These are phyloP conservation scores for Tiliacea aurago DNA, from an alignment of 2,888 invertebrate genomes.

Conservation along the genomic window DNA sequence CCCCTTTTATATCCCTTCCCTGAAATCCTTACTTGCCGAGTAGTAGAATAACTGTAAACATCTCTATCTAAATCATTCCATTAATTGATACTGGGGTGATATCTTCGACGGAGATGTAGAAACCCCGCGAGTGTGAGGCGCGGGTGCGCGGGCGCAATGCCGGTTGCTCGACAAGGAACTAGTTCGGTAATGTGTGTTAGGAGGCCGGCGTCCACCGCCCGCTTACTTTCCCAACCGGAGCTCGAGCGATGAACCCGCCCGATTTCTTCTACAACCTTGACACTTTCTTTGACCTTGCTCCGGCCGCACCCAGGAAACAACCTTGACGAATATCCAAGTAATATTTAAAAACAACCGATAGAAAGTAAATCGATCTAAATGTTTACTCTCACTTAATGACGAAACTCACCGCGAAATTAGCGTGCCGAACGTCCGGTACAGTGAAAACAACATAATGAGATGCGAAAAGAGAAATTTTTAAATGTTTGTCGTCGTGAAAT, in stretches of 20 bases:
- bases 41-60: constrained; percentile 18
- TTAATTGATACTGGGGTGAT: constrained; percentile 66
- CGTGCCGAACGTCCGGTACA: constrained; percentile 81
- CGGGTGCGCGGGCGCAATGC: constrained; percentile 66
- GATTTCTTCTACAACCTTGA: constrained; percentile 90
- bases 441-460: constrained; percentile 89
- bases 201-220: constrained; percentile 84
- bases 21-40: constrained; percentile 63
- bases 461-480: constrained; percentile 90
- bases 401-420: constrained; percentile 83
- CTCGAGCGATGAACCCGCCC: constrained; percentile 85
- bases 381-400: constrained; percentile 87
- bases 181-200: constrained; percentile 87
- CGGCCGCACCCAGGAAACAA: constrained; percentile 74
- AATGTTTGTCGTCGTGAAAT: constrained; percentile 88
- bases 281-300: constrained; percentile 89
- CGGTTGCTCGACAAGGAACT: constrained; percentile 79
- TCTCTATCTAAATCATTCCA: constrained; percentile 49
- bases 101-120: constrained; percentile 74
- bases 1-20: constrained; percentile 68
- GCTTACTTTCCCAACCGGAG: constrained; percentile 88
- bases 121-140: constrained; percentile 51
- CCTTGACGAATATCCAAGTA: constrained; percentile 79
- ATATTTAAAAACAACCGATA: constrained; percentile 73
- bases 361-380: constrained; percentile 85